Evolutionary conservation across 2,888 invertebrate genomes (phyloP).

Genomic region (Stenotaenia linearis): DNA sequence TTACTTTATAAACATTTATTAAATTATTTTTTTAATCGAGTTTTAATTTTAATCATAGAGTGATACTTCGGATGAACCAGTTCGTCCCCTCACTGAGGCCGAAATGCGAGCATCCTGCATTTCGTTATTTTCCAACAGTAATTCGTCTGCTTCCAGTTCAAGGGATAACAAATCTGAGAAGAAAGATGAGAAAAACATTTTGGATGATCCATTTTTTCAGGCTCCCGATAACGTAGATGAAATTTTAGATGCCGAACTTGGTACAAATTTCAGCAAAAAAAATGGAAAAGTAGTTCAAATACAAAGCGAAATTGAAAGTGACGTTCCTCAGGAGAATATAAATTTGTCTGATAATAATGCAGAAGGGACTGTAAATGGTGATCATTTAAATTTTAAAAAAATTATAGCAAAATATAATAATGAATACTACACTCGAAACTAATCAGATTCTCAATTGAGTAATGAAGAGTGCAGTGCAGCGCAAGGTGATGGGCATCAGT

Average conservation of each 20-base stretch:
- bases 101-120: not conserved
- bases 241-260: not conserved
- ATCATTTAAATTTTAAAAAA: not conserved
- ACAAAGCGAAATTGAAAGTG: not conserved
- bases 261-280: not conserved
- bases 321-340: not conserved
- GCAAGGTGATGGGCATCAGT: not conserved
- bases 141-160: not conserved
- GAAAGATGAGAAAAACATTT: not conserved
- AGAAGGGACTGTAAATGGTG: not conserved
- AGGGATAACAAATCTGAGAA: not conserved
- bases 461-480: not conserved
- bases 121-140: not conserved
- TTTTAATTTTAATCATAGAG: not conserved
- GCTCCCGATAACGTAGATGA: not conserved
- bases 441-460: not conserved
- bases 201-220: not conserved
- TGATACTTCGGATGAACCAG: slow-evolving; percentile 1
- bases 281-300: not conserved
- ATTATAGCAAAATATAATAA: not conserved
- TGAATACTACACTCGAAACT: not conserved
- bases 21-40: not conserved
- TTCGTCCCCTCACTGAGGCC: not conserved
- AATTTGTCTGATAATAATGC: not conserved
- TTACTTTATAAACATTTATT: not conserved